Evolutionary conservation across 1,140 invertebrate genomes (phyloP).

Genomic region (Rhyzopertha dominica): DNA sequence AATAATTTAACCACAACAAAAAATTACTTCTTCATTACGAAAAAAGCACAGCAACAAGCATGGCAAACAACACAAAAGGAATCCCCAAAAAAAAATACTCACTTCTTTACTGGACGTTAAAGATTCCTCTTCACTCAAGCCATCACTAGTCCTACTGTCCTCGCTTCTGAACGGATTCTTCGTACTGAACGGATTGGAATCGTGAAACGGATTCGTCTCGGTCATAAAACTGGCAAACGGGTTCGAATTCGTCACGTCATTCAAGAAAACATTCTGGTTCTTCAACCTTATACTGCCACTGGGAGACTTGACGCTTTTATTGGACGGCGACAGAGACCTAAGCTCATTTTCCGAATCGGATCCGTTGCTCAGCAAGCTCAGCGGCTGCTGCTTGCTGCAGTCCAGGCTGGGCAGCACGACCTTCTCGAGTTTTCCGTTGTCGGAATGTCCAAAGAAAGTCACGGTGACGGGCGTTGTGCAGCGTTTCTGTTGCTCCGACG

Average conservation of each 20-base stretch:
- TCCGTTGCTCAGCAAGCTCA: conserved; percentile 24
- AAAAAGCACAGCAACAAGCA: too few species aligned
- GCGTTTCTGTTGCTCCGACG: conserved; percentile 32
- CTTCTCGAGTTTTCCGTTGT: conserved; percentile 48
- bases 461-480: conserved; percentile 51
- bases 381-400: conserved; percentile 36
- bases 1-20: too few species aligned
- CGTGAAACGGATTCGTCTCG: conserved; percentile 53
- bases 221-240: conserved; percentile 45
- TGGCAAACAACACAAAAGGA: too few species aligned
- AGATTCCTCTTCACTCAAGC: conserved; percentile 30
- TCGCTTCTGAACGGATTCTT: conserved; percentile 42
- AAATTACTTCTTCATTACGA: too few species aligned
- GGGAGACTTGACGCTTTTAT: too few species aligned
- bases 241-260: conserved; percentile 32
- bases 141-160: too few species aligned
- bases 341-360: conserved; percentile 12
- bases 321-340: neutral
- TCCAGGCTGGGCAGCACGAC: conserved; percentile 22
- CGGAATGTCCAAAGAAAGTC: conserved; percentile 52
- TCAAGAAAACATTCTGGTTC: too few species aligned
- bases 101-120: conserved; percentile 11
- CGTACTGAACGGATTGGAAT: conserved; percentile 51
- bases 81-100: conserved; percentile 5
- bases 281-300: too few species aligned